A percentile compares a stretch with the other conserved stretches of the same genome.
Evolutionary conservation across 2,888 invertebrate genomes (phyloP).

Genomic region (Drosophila suboccidentalis): DNA sequence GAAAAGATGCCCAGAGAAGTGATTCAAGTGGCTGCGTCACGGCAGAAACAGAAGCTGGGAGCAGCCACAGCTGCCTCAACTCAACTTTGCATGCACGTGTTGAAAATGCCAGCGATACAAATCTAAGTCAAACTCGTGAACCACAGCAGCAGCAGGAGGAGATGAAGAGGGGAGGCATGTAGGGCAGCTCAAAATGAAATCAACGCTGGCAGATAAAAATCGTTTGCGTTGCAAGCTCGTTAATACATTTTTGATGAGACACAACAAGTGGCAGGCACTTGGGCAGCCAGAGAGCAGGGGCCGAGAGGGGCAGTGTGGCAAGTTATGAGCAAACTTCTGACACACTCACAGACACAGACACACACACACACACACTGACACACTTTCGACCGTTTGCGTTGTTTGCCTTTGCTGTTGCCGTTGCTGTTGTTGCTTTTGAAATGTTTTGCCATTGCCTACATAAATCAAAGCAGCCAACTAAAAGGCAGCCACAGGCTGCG

Average conservation of each 20-base stretch:
- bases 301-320: conserved; percentile 34
- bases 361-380: conserved; percentile 52
- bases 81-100: conserved; percentile 78
- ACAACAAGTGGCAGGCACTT: conserved; percentile 78
- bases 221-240: conserved; percentile 81
- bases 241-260: conserved; percentile 84
- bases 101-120: conserved; percentile 74
- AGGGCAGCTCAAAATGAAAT: conserved; percentile 78
- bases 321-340: conserved; percentile 76
- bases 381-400: conserved; percentile 53
- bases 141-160: not conserved
- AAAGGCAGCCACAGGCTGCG: conserved; percentile 65
- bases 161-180: conserved; percentile 30
- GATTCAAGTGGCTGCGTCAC: conserved; percentile 42
- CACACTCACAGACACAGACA: conserved; percentile 3
- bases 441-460: conserved; percentile 64
- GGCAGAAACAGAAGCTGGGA: conserved; percentile 30
- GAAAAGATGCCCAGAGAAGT: conserved; percentile 38
- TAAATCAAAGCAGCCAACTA: conserved; percentile 69
- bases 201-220: conserved; percentile 81
- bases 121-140: conserved; percentile 70
- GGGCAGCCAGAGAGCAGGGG: conserved; percentile 34
- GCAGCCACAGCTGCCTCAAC: conserved; percentile 62
- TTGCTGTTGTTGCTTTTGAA: conserved; percentile 72
- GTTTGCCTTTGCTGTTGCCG: conserved; percentile 54